Evolutionary conservation across 2,113 vertebrate genomes (phyloP), one percentile per base, ranked within the genome.

Genomic region (Aplodontia rufa): DNA sequence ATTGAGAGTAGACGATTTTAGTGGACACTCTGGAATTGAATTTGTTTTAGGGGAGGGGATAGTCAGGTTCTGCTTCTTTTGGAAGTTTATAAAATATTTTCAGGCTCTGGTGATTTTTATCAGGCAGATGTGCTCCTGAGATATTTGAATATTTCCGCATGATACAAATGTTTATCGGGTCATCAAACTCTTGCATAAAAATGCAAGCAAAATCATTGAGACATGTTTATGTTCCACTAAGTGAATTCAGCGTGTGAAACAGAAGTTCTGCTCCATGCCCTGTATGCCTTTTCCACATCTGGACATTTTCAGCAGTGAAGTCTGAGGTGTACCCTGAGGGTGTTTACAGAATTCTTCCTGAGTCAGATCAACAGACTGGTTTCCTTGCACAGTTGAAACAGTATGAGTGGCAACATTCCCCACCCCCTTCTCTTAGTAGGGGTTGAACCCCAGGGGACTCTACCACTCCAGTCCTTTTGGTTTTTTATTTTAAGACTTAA

Each of bases 141-240:
- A 92, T 79, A 90, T 47, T 83, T 47, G 94, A 78, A 14, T 79
- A 60, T 74, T 91, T 92, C 64, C 68, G 51, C n/a, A 93, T 55
- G 24, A 37, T 75, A 88, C 58, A 87, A 62, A 68, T 98, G 90
- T 96, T 95, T 97, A 96, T 80, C 17, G 35, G 78, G 69, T 71
- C 76, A 51, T 74, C 71, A 9, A 53, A 53, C 13, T 49, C 40
- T 90, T 96, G 84, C 96, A 95, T 96, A 94, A 96, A 97, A 95
- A 90, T 74, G 93, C 62, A 85, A 83, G 78, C 28, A 66, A 95
- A 91, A 47, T 60, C 78, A 68, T 74, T 37, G 45, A 83, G 93
- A 75, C 76, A 79, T 96, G 93, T 96, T 97, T 97, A 91, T 79
- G 53, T 47, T 78, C 68, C 28, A 86, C 14, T 24, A 82, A 88